These are phyloP conservation scores for Halichoeres trimaculatus DNA, from an alignment of 2,113 vertebrate species.

Conservation along the genomic window DNA sequence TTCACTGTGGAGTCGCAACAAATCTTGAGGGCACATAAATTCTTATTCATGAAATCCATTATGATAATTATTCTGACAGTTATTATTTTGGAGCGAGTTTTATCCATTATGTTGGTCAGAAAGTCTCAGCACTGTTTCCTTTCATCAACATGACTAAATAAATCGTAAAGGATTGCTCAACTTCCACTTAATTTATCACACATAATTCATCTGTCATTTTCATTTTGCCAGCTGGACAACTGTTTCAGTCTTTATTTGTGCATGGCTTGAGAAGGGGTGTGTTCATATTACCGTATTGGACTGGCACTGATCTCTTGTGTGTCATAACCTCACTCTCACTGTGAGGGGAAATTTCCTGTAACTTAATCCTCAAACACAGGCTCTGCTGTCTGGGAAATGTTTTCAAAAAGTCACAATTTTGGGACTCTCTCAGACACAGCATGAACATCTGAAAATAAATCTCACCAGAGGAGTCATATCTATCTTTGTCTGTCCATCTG, in stretches of 20 bases:
- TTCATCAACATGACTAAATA: conserved; percentile 20
- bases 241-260: conserved; percentile 25
- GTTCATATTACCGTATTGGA: conserved; percentile 51
- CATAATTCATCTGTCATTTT: conserved; percentile 27
- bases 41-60: conserved; percentile 20
- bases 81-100: not conserved
- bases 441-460: conserved; percentile 58
- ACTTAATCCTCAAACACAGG: conserved; percentile 64
- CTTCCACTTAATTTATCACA: conserved; percentile 23
- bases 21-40: conserved; percentile 8
- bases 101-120: conserved; percentile 1
- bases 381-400: conserved; percentile 65
- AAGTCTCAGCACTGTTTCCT: conserved; percentile 11
- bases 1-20: not conserved
- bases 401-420: conserved; percentile 63
- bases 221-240: conserved; percentile 43
- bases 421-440: conserved; percentile 34
- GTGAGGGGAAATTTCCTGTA: conserved; percentile 74
- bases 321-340: conserved; percentile 70
- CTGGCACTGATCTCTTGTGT: conserved; percentile 65
- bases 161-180: conserved; percentile 8
- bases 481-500: conserved; percentile 42
- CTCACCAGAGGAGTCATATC: conserved; percentile 50
- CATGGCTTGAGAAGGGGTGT: conserved; percentile 33
- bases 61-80: not conserved